Evolutionary conservation across 2,797 vertebrate genomes (phyloP).

Genomic region (Hippopotamyrus pictus): DNA sequence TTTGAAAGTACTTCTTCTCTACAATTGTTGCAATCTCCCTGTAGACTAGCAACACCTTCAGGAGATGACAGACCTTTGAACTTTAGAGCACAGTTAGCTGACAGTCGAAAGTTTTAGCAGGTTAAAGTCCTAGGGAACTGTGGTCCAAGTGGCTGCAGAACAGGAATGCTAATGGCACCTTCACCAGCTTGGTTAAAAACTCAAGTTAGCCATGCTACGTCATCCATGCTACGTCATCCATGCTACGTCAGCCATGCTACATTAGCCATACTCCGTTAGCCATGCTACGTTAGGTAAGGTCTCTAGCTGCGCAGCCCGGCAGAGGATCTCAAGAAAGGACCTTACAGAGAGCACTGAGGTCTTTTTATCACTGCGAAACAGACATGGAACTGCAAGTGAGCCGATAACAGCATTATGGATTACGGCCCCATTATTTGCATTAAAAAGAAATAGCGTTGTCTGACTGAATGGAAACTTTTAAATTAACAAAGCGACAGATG

Average conservation of each 20-base stretch:
- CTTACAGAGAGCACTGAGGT: neutral
- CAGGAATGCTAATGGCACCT: neutral
- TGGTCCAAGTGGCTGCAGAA: neutral
- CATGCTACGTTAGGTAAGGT: neutral
- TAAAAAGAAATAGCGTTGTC: neutral
- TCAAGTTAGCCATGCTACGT: neutral
- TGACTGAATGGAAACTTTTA: neutral
- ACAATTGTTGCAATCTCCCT: neutral
- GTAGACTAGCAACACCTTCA: neutral
- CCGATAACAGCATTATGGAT: neutral
- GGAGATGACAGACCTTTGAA: neutral
- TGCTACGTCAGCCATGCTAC: no score
- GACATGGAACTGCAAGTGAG: neutral
- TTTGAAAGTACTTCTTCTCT: conserved; percentile 4
- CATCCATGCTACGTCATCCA: no score
- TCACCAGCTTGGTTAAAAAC: neutral
- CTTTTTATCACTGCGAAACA: neutral
- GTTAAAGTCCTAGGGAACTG: neutral
- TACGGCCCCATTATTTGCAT: neutral
- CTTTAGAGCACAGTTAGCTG: neutral
- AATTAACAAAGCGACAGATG: neutral
- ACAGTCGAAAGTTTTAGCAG: neutral
- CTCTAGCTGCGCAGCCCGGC: neutral
- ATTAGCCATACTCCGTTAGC: neutral
- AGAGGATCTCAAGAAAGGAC: neutral